Base-by-base conservation (phyloP, 2,888 invertebrate species). In the Deilephila elpenor region DNA sequence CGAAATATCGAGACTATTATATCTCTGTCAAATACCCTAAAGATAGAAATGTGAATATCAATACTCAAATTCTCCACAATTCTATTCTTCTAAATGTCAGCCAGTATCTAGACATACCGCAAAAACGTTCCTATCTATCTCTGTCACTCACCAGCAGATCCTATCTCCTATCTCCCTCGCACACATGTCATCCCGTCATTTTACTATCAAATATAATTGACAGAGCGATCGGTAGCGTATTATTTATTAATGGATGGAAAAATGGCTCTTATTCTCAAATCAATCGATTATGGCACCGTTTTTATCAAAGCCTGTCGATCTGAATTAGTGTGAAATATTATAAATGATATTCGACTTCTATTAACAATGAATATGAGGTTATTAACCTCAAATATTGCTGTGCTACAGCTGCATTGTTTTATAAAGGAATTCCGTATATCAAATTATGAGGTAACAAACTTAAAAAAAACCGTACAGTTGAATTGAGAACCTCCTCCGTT, bases 151-250 rank as follows among this genome's bases (percentile, higher is more conserved):
- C 37, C 34, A 20, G 37, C 11, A n/a, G 64, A 64, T 64, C 14
- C n/a, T 64, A 62, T 71, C 74, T 59, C 64, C 64, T 60, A 2
- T 64, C 72, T 56, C 56, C 0, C 56, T 72, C 34, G 34, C 34
- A 56, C 62, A 34, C 34, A 72, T 34, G 34, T 64, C 56, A 72
- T 56, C 53, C 62, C 53, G 34, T 19, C 34, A 72, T 72, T 61
- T 74, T 74, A 71, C 73, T 71, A 77, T 77, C 76, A 76, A 74
- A 76, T 76, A 71, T 75, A 81, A 82, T 78, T 78, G 80, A 80
- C 77, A 81, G 74, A 34, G 71, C 72, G 71, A 77, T 78, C 78
- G 74, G 82, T 77, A 81, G 82, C 82, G 64, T 64, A 64, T 37
- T 72, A 72, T 72, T 76, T 78, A 78, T 78, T 80, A 75, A 71